Evolutionary conservation across 2,797 vertebrate species (phyloP).

Genomic region (Champsocephalus gunnari): DNA sequence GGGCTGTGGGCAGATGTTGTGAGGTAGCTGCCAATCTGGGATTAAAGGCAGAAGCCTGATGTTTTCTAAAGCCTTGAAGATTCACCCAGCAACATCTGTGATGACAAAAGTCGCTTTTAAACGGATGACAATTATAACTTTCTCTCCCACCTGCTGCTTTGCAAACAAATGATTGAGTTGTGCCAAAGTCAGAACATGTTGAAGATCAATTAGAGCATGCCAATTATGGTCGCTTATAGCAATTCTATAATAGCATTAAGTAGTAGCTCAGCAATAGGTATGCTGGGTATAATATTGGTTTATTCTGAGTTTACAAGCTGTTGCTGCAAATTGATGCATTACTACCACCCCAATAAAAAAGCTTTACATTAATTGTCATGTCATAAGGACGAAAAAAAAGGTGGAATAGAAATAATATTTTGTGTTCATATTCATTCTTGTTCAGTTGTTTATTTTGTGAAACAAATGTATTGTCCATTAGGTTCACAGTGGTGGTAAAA

Average conservation of each 20-base stretch:
- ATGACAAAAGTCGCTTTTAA: slow-evolving; percentile 24
- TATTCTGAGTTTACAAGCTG: slow-evolving; percentile 24
- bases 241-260: slow-evolving; percentile 9
- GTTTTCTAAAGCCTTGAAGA: slow-evolving; percentile 14
- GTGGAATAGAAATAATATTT: background rate
- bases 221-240: slow-evolving; percentile 14
- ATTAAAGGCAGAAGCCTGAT: slow-evolving; percentile 6
- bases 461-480: background rate
- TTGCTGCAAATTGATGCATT: slow-evolving; percentile 25
- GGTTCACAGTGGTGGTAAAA: background rate
- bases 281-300: slow-evolving; percentile 29
- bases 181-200: slow-evolving; percentile 11
- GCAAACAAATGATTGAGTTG: background rate
- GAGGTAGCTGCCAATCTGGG: slow-evolving; percentile 23
- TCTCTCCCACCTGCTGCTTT: slow-evolving; percentile 12
- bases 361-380: background rate
- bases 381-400: background rate
- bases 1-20: slow-evolving; percentile 16
- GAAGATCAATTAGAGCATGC: slow-evolving; percentile 20
- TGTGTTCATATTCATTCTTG: background rate
- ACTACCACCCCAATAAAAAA: background rate
- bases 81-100: slow-evolving; percentile 10
- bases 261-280: slow-evolving; percentile 9
- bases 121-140: background rate
- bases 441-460: background rate